These are phyloP conservation scores for Heterochromis multidens DNA, from an alignment of 2,113 vertebrate species.

Conservation along the genomic window DNA sequence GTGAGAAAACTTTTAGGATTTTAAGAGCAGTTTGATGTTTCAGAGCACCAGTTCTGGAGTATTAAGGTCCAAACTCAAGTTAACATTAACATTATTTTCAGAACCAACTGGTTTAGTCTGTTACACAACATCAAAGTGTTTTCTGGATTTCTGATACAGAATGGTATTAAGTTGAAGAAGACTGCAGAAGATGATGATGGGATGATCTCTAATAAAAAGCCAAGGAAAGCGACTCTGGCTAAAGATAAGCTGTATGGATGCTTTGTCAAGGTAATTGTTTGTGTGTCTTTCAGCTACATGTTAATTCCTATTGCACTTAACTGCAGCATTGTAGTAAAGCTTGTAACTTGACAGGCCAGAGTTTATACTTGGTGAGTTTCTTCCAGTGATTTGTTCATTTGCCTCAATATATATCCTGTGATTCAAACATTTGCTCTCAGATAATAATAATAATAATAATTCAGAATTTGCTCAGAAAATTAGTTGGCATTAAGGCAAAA, in stretches of 20 bases:
- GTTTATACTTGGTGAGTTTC: too few species aligned
- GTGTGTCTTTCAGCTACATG: not conserved
- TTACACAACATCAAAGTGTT: fast-evolving
- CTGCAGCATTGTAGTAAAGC: not conserved
- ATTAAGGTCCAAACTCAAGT: not conserved
- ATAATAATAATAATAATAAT: too few species aligned
- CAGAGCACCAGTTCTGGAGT: fast-evolving
- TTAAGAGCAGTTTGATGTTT: fast-evolving
- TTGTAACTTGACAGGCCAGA: too few species aligned
- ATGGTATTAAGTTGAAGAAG: conserved; percentile 78
- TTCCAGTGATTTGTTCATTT: too few species aligned
- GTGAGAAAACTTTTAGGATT: not conserved
- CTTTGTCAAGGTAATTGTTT: conserved; percentile 87
- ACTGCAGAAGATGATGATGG: conserved; percentile 27
- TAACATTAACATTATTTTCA: fast-evolving
- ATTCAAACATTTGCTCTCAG: too few species aligned
- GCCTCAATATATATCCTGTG: too few species aligned
- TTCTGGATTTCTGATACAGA: conserved; percentile 61
- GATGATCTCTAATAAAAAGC: conserved; percentile 76
- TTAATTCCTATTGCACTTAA: fast-evolving
- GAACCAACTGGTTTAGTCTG: not conserved
- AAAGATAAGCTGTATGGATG: conserved; percentile 81
- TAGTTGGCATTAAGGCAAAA: too few species aligned
- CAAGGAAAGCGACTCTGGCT: conserved; percentile 54
- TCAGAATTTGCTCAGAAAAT: too few species aligned